Evolutionary conservation across 53 echinoderm and acorn worm species (phyloP), one percentile per base, ranked within the genome.

Genomic region (Mesocentrotus franciscanus): DNA sequence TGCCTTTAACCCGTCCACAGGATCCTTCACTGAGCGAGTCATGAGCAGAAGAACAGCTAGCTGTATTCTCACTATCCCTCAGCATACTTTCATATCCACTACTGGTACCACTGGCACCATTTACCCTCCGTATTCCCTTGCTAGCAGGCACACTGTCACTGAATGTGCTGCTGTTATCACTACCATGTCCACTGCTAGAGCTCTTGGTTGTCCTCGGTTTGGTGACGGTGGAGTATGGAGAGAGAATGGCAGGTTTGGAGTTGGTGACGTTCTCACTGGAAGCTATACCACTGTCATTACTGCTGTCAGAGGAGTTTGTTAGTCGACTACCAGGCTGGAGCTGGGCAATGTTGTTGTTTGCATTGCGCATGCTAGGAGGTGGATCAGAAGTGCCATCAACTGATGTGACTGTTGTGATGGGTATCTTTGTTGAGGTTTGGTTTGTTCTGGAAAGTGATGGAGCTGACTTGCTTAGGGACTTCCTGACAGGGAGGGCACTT

Each of bases 81-180:
- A 98, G 95, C 96, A 98, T 99, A 91, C 99, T 99, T 95, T 99
- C 99, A 94, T 99, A 99, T 16, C 99, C 99, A 92, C 99, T 99
- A 76, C 99, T 99, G 36, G 98, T 97, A 81, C 98, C 99, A 92
- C 97, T 96, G 60, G 95, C 96, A 18, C 98, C 98, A 35, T 96
- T 90, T 24, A 98, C 94, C 90, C 98, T 87, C 78, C 95, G 94
- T 29, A 96, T 71, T n/a, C 95, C 96, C 39, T 93, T 96, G 71
- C 95, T 92, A 14, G 96, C 95, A 60, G 96, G 95, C 24, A 97
- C 96, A 66, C 96, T 96, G 57, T 99, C 99, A 91, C 99, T 99
- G 90, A 99, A 96, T 12, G 97, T 97, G 78, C 99, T 99, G 95
- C 99, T 99, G 95, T 99, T 99, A 59, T 99, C 99, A 61, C 99